Conservation (phyloP, 1,140 invertebrate species). For the Diorhabda sublineata region DNA sequence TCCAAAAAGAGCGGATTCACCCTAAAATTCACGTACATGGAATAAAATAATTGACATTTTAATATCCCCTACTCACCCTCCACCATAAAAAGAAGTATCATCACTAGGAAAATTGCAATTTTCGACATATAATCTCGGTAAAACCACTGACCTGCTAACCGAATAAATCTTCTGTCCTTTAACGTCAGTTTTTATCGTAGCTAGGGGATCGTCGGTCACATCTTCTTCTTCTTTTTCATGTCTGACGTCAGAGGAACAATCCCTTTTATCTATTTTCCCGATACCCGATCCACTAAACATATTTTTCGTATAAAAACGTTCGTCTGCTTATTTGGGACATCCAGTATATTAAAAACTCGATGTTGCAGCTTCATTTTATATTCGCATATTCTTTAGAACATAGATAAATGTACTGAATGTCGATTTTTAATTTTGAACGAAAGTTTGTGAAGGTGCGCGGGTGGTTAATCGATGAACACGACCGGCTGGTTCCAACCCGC, state of each 20-base stretch:
- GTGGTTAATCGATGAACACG: constrained; percentile 16
- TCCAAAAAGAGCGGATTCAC: constrained; percentile 33
- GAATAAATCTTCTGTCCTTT: constrained; percentile 27
- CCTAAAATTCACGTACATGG: constrained; percentile 24
- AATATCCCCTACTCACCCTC: constrained; percentile 12
- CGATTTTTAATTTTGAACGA: neutral
- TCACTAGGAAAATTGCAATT: constrained; percentile 9
- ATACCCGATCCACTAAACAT: constrained; percentile 35
- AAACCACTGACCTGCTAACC: constrained; percentile 31
- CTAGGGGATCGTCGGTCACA: constrained; percentile 33
- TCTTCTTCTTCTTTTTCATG: constrained; percentile 12
- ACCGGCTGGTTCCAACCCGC: constrained; percentile 19
- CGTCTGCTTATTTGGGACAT: too few species aligned
- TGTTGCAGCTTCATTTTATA: too few species aligned
- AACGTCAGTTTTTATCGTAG: constrained; percentile 21
- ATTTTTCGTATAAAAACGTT: neutral
- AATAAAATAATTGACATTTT: neutral
- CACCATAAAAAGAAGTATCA: neutral
- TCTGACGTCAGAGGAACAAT: neutral
- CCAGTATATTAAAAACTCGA: too few species aligned
- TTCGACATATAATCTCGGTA: constrained; percentile 16
- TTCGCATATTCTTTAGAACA: too few species aligned
- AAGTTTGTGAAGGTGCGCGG: constrained; percentile 18
- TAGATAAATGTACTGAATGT: too few species aligned
- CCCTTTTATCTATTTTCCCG: too few species aligned